A percentile compares a stretch with the other conserved stretches of the same genome.
Evolutionary conservation across 2,888 invertebrate genomes (phyloP).

Genomic region (Morpho deidamia): DNA sequence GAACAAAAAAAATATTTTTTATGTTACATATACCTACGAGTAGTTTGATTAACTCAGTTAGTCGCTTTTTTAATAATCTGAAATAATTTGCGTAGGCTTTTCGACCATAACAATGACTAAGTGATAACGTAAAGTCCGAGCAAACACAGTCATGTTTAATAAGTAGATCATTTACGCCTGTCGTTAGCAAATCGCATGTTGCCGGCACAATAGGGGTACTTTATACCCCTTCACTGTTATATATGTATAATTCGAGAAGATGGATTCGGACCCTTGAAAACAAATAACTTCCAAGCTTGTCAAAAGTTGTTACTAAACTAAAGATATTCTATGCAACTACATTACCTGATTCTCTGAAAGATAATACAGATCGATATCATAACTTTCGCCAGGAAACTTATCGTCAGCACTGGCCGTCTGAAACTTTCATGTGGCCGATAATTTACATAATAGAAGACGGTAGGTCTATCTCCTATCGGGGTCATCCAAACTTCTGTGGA

Average conservation of each 20-base stretch:
- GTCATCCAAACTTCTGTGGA: conserved; percentile 73
- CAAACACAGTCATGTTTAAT: conserved; percentile 46
- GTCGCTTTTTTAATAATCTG: too few species aligned
- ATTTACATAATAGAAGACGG: conserved; percentile 76
- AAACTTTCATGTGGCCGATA: conserved; percentile 72
- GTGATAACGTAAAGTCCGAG: not conserved
- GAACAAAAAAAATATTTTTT: too few species aligned
- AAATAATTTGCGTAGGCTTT: too few species aligned
- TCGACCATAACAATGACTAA: not conserved
- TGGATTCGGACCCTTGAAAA: conserved; percentile 9
- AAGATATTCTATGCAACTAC: conserved; percentile 33
- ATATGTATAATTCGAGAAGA: conserved; percentile 5
- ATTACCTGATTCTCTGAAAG: conserved; percentile 46
- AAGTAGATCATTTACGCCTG: conserved; percentile 51
- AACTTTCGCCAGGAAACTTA: conserved; percentile 66
- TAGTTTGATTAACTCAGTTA: too few species aligned
- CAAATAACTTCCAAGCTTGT: conserved; percentile 15
- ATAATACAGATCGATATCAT: conserved; percentile 64
- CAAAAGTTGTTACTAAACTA: conserved; percentile 16
- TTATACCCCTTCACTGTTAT: conserved; percentile 1
- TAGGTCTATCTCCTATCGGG: conserved; percentile 73
- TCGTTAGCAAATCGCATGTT: conserved; percentile 48
- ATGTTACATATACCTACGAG: too few species aligned
- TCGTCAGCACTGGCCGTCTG: conserved; percentile 58
- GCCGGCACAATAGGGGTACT: not conserved